Evolutionary conservation across 2,797 vertebrate genomes (phyloP), one percentile per base, ranked within the genome.

Genomic region (Pampus argenteus): DNA sequence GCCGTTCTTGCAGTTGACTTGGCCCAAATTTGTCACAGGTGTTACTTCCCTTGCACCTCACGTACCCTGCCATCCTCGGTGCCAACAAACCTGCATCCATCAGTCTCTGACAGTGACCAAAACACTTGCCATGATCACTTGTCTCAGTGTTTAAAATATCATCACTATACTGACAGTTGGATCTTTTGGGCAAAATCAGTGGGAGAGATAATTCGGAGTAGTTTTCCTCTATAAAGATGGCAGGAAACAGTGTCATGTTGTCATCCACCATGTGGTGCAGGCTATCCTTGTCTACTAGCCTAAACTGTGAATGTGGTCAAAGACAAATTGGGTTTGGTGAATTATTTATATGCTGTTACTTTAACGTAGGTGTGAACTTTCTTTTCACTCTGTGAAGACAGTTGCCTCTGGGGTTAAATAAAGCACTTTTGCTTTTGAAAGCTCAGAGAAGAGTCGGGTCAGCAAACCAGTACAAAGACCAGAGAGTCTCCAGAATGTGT

Each of bases 21-120:
- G 81, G 54, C 67, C 65, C 63, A 60, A 65, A 85, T 82, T 66
- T 82, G 74, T 85, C 77, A 81, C 50, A 75, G 67, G 75, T 81
- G 42, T 49, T 5, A 64, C 44, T 77, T 67, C 66, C 57, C 31
- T 78, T 36, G 23, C 42, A 65, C 66, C 49, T 50, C 44, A 67
- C 57, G 76, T 69, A 62, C 56, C 28, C 13, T 6, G 7, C 38
- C 40, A 11, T 60, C 34, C 38, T 47, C 29, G 0, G 1, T 45
- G 40, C 45, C 71, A 74, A 62, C 57, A 65, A 72, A 57, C 65
- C 58, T 58, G 45, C 29, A 65, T 29, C 52, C 31, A 25, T 63
- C 51, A 64, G 10, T 68, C 66, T 73, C 54, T 58, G 47, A 64
- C 60, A 13, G 18, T 25, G 65, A 78, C 48, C 68, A 66, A 58